Percentiles rank a stretch among this genome's conserved stretches.
phyloP scores from a whole-genome alignment of 2,113 vertebrate genomes.

The Neogale vison region DNA sequence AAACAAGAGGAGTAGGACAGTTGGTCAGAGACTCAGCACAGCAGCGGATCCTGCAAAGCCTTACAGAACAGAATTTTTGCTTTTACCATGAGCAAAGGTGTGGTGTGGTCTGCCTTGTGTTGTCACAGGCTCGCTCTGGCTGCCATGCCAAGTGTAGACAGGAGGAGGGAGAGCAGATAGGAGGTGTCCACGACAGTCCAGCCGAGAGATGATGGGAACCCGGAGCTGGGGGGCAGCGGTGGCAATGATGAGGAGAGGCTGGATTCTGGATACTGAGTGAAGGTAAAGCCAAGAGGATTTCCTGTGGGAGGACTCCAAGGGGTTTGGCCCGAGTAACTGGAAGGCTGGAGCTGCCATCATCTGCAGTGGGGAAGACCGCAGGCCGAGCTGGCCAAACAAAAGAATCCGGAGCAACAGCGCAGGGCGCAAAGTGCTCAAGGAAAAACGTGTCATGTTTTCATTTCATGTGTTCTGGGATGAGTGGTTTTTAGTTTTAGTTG shows the following conservation, averaged over 20 bases:
- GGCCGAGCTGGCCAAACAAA: neutral
- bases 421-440: neutral
- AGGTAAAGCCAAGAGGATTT: slow-evolving; percentile 11
- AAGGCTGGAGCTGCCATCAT: slow-evolving; percentile 14
- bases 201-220: neutral
- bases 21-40: neutral
- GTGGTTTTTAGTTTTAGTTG: neutral
- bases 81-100: neutral
- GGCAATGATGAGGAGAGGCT: neutral
- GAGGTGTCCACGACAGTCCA: neutral
- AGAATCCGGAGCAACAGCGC: neutral
- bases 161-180: too few species aligned
- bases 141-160: neutral
- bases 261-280: neutral
- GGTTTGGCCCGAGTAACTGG: neutral
- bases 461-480: neutral
- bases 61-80: neutral
- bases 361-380: neutral
- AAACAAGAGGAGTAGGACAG: neutral
- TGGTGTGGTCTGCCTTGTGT: neutral
- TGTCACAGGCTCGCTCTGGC: neutral
- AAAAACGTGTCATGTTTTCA: neutral
- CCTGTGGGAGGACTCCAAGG: neutral
- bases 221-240: neutral
- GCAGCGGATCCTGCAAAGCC: neutral